phyloP scores from a whole-genome alignment of 1,140 invertebrate genomes.

The Caenorhabditis tropicalis region DNA sequence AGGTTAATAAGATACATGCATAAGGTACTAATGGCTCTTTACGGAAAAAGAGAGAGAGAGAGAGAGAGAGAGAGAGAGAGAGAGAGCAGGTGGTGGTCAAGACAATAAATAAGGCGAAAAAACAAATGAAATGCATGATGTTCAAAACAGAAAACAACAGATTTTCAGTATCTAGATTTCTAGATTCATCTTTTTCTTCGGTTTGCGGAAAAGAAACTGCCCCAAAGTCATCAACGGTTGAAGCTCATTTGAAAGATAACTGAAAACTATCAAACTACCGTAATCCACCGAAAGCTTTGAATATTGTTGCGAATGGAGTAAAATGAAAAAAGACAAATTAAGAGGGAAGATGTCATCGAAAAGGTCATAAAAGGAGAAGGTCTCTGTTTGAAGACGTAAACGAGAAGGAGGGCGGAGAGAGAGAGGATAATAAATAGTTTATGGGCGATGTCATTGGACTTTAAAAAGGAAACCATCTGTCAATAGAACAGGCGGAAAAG shows the following conservation, averaged over 20 bases:
- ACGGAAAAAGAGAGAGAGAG: not conserved
- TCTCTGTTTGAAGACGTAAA: not conserved
- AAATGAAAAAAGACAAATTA: not conserved
- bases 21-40: not conserved
- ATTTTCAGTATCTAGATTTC: too few species aligned
- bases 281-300: not conserved
- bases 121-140: not conserved
- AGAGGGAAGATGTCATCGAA: not conserved
- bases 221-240: too few species aligned
- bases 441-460: slow-evolving; percentile 34
- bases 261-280: not conserved
- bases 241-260: too few species aligned
- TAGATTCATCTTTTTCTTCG: too few species aligned
- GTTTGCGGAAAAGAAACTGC: too few species aligned
- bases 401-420: not conserved
- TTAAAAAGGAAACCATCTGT: slow-evolving; percentile 39
- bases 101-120: not conserved
- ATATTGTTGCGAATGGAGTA: not conserved
- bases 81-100: not conserved
- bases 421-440: slow-evolving; percentile 29
- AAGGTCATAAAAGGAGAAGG: slow-evolving; percentile 12
- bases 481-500: slow-evolving; percentile 37
- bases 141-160: not conserved
- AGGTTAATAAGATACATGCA: slow-evolving; percentile 32
- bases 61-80: not conserved